Evolutionary conservation across 2,888 invertebrate species (phyloP).

Genomic region (Acronicta psi): DNA sequence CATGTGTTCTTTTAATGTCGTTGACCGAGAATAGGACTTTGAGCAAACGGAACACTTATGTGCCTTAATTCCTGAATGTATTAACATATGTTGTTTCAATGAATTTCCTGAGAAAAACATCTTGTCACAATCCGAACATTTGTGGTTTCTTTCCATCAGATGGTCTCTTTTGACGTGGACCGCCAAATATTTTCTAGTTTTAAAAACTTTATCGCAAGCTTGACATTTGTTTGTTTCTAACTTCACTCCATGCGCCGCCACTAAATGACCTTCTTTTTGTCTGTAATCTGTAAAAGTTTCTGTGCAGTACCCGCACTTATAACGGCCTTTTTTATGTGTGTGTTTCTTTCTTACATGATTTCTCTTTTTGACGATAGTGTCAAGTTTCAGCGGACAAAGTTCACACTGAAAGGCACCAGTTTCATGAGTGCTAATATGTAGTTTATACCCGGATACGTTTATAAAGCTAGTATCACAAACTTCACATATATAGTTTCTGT

Average conservation of each 20-base stretch:
- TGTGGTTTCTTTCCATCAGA: slow-evolving; percentile 51
- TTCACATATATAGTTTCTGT: slow-evolving; percentile 69
- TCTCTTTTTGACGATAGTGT: slow-evolving; percentile 61
- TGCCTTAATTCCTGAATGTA: slow-evolving; percentile 70
- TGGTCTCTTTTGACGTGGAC: slow-evolving; percentile 78
- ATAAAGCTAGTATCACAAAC: slow-evolving; percentile 72
- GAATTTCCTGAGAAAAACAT: slow-evolving; percentile 57
- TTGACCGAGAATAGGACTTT: slow-evolving; percentile 63
- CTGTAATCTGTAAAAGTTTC: slow-evolving; percentile 75
- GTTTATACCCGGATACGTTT: slow-evolving; percentile 51
- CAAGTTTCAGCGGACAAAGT: slow-evolving; percentile 63
- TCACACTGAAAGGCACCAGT: slow-evolving; percentile 64
- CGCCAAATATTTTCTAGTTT: slow-evolving; percentile 79
- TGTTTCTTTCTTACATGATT: slow-evolving; percentile 62
- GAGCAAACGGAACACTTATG: slow-evolving; percentile 73
- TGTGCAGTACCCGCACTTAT: slow-evolving; percentile 70
- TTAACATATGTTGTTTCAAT: slow-evolving; percentile 74
- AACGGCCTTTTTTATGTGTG: slow-evolving; percentile 49
- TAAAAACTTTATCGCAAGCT: slow-evolving; percentile 81
- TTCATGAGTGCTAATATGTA: slow-evolving; percentile 69
- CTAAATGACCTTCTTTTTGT: slow-evolving; percentile 74
- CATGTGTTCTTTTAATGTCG: slow-evolving; percentile 63
- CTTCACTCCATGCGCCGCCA: slow-evolving; percentile 66
- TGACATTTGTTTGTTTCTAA: slow-evolving; percentile 71
- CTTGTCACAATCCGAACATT: slow-evolving; percentile 47